Conservation (phyloP, 2,888 invertebrate species). For the Dryomyza anilis region DNA sequence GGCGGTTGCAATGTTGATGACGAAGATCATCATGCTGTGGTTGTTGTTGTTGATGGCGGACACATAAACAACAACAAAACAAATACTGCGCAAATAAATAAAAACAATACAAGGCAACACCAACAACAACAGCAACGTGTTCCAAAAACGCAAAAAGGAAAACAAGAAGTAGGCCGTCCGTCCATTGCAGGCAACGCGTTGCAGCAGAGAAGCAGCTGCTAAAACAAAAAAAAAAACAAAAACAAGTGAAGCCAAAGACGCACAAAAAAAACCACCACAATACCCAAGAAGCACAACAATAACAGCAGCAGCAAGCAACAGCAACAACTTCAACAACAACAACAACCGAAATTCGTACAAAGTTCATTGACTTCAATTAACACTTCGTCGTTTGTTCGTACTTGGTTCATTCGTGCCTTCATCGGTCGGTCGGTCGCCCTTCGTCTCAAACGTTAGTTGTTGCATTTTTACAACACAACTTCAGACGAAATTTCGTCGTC, state of each 20-base stretch:
- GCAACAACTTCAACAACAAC: slow-evolving; percentile 21
- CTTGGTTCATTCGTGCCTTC: neutral
- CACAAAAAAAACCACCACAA: slow-evolving; percentile 6
- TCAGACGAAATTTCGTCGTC: too few species aligned
- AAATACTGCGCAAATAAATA: neutral
- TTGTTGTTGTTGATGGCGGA: neutral
- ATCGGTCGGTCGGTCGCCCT: neutral
- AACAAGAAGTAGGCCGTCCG: neutral
- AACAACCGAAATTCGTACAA: slow-evolving; percentile 49
- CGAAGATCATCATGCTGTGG: neutral
- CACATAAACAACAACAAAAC: neutral
- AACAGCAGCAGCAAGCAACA: neutral
- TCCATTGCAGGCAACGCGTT: neutral
- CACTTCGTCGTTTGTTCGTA: neutral
- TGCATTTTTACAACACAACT: too few species aligned
- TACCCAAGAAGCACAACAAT: neutral
- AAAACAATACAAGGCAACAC: too few species aligned
- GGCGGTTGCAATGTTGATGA: neutral
- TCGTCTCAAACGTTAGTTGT: too few species aligned
- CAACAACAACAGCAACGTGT: neutral
- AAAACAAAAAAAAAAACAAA: neutral
- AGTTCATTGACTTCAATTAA: slow-evolving; percentile 52
- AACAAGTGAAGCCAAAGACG: neutral
- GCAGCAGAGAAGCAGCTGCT: neutral
- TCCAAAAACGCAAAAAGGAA: neutral